Conservation (phyloP, 2,888 invertebrate genomes). For the Anagyrus pseudococci region DNA sequence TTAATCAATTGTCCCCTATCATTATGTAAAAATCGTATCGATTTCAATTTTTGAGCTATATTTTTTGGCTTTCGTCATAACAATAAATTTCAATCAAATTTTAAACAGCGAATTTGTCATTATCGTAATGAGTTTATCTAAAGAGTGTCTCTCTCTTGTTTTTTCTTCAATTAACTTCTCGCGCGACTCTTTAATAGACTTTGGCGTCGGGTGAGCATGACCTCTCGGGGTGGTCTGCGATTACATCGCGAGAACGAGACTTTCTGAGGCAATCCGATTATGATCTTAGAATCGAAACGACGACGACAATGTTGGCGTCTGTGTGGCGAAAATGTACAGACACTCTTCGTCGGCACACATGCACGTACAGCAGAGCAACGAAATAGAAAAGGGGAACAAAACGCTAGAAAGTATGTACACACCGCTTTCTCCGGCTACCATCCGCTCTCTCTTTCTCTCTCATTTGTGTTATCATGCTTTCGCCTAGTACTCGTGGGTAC, state of each 20-base stretch:
- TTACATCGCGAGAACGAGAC: slow-evolving; percentile 1
- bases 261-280: slow-evolving; percentile 19
- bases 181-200: slow-evolving; percentile 16
- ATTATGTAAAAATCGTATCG: too few species aligned
- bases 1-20: too few species aligned
- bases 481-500: background rate
- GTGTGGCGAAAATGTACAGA: background rate
- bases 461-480: background rate
- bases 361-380: background rate
- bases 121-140: too few species aligned
- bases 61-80: too few species aligned
- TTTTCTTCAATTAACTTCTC: slow-evolving; percentile 8
- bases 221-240: background rate
- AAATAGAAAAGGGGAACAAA: background rate
- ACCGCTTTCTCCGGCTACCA: slow-evolving; percentile 8
- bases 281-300: background rate
- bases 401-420: background rate
- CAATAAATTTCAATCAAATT: too few species aligned
- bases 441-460: background rate
- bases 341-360: too few species aligned
- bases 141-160: too few species aligned
- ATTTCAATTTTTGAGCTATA: too few species aligned
- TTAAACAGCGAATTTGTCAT: too few species aligned
- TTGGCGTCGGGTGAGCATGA: background rate
- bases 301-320: background rate